A percentile compares a stretch with the other conserved stretches of the same genome.
phyloP scores from a whole-genome alignment of 2,797 vertebrate species.

The Chaunax sp. region DNA sequence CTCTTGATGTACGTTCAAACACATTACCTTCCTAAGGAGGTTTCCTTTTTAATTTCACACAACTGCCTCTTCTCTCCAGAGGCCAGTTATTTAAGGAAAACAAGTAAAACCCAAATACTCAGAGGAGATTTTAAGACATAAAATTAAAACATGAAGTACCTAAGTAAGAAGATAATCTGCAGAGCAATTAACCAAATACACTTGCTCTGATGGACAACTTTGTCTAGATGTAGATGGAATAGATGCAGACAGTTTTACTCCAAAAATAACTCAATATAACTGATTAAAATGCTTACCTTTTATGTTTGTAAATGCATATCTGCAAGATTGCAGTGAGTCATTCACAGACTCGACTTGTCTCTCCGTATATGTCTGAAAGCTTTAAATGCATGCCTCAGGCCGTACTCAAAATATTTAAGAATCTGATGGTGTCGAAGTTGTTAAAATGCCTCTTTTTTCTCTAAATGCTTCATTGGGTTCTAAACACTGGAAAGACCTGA shows the following conservation, averaged over 20 bases:
- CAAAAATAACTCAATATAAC: no score
- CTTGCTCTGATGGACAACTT: constrained; percentile 1
- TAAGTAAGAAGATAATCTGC: constrained; percentile 6
- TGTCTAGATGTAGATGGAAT: background rate
- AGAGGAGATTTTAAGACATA: constrained; percentile 31
- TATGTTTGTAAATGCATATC: background rate
- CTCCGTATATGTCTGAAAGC: background rate
- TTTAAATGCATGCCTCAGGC: background rate
- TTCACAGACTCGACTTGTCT: background rate
- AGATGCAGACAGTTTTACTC: no score
- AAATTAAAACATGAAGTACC: constrained; percentile 28
- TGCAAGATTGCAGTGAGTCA: background rate
- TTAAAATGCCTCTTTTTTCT: no score
- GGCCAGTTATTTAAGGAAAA: constrained; percentile 32
- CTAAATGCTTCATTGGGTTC: no score
- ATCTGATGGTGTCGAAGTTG: no score
- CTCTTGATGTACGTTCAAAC: constrained; percentile 37
- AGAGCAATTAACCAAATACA: constrained; percentile 6
- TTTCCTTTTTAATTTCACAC: constrained; percentile 54
- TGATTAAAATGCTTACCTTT: background rate
- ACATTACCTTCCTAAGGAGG: constrained; percentile 27
- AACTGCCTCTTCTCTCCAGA: constrained; percentile 49
- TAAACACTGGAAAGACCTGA: no score
- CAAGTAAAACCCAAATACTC: constrained; percentile 23
- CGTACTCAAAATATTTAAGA: background rate